Conservation (phyloP, 2,113 vertebrate genomes). For the Salvelinus namaycush region DNA sequence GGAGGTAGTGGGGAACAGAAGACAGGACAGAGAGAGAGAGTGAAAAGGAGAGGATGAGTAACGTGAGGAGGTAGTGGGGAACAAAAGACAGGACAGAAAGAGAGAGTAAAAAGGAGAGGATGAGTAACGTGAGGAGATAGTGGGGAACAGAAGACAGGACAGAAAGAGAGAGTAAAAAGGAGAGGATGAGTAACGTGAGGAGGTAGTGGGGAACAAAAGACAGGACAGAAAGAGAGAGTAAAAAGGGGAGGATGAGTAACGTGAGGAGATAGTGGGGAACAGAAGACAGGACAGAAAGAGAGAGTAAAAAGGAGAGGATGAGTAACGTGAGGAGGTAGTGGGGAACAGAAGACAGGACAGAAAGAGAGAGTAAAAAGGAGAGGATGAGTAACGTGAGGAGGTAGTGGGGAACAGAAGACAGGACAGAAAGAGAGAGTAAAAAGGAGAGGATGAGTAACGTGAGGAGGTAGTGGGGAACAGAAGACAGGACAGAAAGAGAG, state of each 20-base stretch:
- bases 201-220: constrained; percentile 22
- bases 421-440: constrained; percentile 26
- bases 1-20: constrained; percentile 23
- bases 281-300: no score
- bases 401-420: constrained; percentile 22
- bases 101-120: no score
- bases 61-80: constrained; percentile 17
- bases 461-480: constrained; percentile 22
- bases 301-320: no score
- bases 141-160: constrained; percentile 24
- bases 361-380: not conserved
- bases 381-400: not conserved
- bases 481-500: no score
- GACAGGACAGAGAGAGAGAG: constrained; percentile 25
- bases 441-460: not conserved
- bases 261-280: constrained; percentile 18
- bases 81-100: not conserved
- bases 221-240: constrained; percentile 25
- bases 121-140: not conserved
- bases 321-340: constrained; percentile 1
- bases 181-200: not conserved
- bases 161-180: constrained; percentile 1
- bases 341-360: constrained; percentile 19
- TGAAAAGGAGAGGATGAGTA: not conserved
- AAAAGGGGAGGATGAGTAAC: not conserved